Evolutionary conservation across 2,113 vertebrate genomes (phyloP).

Genomic region (Pomatostomus ruficeps): DNA sequence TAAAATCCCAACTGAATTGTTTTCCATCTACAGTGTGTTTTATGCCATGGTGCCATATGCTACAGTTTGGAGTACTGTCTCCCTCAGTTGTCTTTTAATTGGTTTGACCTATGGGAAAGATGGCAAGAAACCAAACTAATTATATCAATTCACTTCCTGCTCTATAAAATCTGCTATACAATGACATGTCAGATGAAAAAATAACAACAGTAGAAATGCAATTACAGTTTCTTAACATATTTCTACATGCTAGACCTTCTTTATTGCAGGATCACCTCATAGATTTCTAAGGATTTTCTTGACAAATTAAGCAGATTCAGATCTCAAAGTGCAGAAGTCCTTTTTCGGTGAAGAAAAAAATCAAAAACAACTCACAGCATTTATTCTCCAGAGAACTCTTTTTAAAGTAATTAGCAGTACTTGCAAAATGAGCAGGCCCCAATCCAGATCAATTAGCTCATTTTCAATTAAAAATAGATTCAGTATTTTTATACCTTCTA

Average conservation of each 20-base stretch:
- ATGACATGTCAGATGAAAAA: constrained; percentile 9
- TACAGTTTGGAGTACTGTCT: constrained; percentile 48
- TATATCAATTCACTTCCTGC: constrained; percentile 54
- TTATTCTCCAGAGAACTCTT: not conserved
- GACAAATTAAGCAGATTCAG: not conserved
- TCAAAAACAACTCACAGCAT: not conserved
- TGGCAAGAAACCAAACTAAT: constrained; percentile 70
- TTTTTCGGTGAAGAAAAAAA: not conserved
- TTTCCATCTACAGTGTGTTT: constrained; percentile 36
- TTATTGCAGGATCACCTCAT: not conserved
- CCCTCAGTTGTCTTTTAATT: constrained; percentile 68
- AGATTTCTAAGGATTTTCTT: not conserved
- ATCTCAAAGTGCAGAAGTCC: not conserved
- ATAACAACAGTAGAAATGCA: not conserved
- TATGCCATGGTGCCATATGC: constrained; percentile 63
- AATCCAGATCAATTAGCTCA: not conserved
- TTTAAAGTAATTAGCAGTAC: not conserved
- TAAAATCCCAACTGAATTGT: constrained; percentile 40
- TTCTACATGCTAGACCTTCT: not conserved
- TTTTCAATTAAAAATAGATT: not conserved
- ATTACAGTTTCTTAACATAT: not conserved
- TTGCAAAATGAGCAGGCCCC: not conserved
- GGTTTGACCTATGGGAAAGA: constrained; percentile 70
- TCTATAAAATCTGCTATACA: constrained; percentile 46
- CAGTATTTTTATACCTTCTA: not conserved